Evolutionary conservation across 2,113 vertebrate genomes (phyloP), one percentile per base, ranked within the genome.

Genomic region (Mesitornis unicolor): DNA sequence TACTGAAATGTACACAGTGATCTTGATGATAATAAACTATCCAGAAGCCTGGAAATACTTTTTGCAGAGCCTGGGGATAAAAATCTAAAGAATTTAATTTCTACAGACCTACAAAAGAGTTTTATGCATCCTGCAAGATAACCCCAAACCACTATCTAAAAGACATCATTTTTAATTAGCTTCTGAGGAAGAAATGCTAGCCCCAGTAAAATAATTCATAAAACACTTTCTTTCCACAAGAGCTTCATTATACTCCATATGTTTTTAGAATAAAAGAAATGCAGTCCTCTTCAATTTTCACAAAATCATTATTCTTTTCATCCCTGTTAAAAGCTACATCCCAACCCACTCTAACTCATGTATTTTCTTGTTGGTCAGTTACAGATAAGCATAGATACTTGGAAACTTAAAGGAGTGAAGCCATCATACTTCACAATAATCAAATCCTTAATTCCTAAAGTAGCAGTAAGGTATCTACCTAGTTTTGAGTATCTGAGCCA

Each of bases 61-160:
- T 82, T 87, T 75, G 38, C 38, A 79, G 57, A 83, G 80, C 89
- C 84, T 86, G 26, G 43, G 59, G 87, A 83, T 54, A 89, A 88
- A 84, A 90, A 71, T 76, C 78, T 76, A 61, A 89, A 83, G 36
- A 89, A 79, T 75, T 94, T 93, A 75, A 93, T 95, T 96, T 93
- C 54, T 59, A 26, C 68, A 89, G 83, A 59, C 28, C 78, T 83
- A 77, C 20, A 89, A 77, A 61, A 53, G 67, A 71, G 38, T 71
- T 90, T 73, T 68, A 70, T 53, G 16, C 56, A 47, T 68, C 26
- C 80, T 88, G 84, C n/a, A 83, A 89, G 47, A 83, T 43, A 89
- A 92, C 18, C 54, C 21, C 38, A 61, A 93, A 89, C 22, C 13
- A 40, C 28, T 83, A 85, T 26, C 43, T 93, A 57, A 91, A 87